Evolutionary conservation across 2,113 vertebrate genomes (phyloP), one percentile per base, ranked within the genome.

Genomic region (Chloropsis cyanopogon): DNA sequence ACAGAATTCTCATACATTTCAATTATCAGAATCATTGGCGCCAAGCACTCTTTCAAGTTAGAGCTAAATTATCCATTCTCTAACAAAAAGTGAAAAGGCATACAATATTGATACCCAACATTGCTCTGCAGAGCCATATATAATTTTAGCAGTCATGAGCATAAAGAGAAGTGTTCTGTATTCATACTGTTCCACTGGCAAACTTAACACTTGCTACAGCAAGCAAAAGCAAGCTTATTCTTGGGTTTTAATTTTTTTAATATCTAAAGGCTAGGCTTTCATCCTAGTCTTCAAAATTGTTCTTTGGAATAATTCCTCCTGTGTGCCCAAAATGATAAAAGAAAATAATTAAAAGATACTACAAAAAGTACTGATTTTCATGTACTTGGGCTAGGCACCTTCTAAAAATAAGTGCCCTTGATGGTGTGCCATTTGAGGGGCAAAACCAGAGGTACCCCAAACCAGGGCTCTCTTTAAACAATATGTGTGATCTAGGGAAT

Each of bases 1-100:
- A 94, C 80, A 95, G 96, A 96, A 97, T 97, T 96, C 94, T 95
- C 97, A 97, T 96, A 97, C 82, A 93, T 96, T 97, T 96, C 95
- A 97, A 96, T 96, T 97, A 97, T 92, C 57, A 93, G 92, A 95
- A 91, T 93, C 90, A 96, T 86, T 96, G 95, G 92, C 96, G 93
- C 97, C 96, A 95, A 95, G 91, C 94, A 82, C 87, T 96, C 95
- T 95, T 97, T 97, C 94, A 96, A 96, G 91, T 96, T 93, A 87
- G 88, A 92, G 86, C 93, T 94, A 96, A 97, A 96, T 64, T 92
- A 97, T 96, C 94, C 89, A 42, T 94, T 94, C 89, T 83, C 81
- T 95, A 95, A 96, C 90, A 90, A 90, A 95, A 88, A 94, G 88
- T 93, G 96, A 97, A 97, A 96, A 96, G 91, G 92, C 92, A 93